Conservation (phyloP, 2,113 vertebrate species). For the Stegostoma tigrinum region DNA sequence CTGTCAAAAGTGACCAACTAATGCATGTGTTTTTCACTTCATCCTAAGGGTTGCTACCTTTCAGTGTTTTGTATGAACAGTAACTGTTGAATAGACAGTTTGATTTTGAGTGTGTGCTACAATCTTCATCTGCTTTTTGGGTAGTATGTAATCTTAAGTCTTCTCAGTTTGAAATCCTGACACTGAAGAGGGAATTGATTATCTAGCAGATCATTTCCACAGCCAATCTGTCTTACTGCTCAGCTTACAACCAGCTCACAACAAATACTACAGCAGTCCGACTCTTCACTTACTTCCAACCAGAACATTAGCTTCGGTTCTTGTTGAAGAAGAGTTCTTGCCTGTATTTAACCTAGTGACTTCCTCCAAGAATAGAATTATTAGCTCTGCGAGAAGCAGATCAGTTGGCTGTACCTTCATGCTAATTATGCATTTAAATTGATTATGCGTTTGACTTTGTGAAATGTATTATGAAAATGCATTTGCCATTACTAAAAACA, state of each 20-base stretch:
- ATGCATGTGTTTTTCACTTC: not conserved
- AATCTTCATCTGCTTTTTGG: not conserved
- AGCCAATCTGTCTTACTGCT: not conserved
- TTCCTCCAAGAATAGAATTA: not conserved
- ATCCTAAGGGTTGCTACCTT: not conserved
- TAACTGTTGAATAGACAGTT: not conserved
- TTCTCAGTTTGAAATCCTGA: not conserved
- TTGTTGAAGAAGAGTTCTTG: not conserved
- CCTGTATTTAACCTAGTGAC: conserved; percentile 15
- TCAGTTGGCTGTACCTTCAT: not conserved
- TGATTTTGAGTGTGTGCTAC: not conserved
- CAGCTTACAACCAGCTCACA: not conserved
- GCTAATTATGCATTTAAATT: not conserved
- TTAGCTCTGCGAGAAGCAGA: not conserved
- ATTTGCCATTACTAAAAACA: not conserved
- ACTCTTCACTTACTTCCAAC: not conserved
- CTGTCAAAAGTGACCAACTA: not conserved
- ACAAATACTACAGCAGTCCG: not conserved
- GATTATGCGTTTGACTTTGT: not conserved
- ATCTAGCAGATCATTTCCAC: not conserved
- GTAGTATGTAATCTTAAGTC: not conserved
- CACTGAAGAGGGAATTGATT: not conserved
- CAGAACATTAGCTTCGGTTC: not conserved
- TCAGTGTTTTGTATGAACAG: not conserved
- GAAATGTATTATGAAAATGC: not conserved